Evolutionary conservation across 2,888 invertebrate species (phyloP).

Genomic region (Ditula angustiorana): DNA sequence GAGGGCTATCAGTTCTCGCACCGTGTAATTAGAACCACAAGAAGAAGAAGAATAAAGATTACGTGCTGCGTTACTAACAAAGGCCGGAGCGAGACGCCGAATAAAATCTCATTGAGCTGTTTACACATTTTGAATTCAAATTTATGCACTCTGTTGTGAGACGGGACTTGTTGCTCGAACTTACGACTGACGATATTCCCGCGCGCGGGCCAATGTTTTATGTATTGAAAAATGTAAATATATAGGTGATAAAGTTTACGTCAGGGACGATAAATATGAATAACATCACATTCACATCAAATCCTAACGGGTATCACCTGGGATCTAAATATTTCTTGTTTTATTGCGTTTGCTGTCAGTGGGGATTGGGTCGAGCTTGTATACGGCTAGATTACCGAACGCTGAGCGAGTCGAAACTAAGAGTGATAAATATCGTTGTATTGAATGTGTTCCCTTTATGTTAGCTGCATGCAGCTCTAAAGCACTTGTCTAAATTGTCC

Average conservation of each 20-base stretch:
- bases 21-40: conserved; percentile 34
- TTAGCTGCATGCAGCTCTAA: conserved; percentile 30
- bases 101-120: conserved; percentile 45
- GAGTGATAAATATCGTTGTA: conserved; percentile 31
- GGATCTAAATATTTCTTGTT: conserved; percentile 33
- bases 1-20: conserved; percentile 31
- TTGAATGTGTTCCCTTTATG: conserved; percentile 28
- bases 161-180: conserved; percentile 38
- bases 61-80: conserved; percentile 40
- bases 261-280: conserved; percentile 40
- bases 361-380: conserved; percentile 16
- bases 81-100: conserved; percentile 40
- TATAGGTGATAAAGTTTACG: conserved; percentile 41
- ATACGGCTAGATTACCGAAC: conserved; percentile 10
- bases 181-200: conserved; percentile 39
- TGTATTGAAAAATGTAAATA: conserved; percentile 41
- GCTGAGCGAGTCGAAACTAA: conserved; percentile 19
- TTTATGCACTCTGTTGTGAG: conserved; percentile 36
- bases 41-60: conserved; percentile 40
- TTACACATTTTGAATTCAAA: conserved; percentile 41
- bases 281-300: conserved; percentile 39
- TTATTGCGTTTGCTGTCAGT: conserved; percentile 18
- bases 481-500: conserved; percentile 36
- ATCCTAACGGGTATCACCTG: conserved; percentile 35
- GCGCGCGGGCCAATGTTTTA: conserved; percentile 36